Percentiles rank a stretch among this genome's conserved stretches.
phyloP scores from a whole-genome alignment of 1,140 invertebrate species.

The Acyrthosiphon pisum region DNA sequence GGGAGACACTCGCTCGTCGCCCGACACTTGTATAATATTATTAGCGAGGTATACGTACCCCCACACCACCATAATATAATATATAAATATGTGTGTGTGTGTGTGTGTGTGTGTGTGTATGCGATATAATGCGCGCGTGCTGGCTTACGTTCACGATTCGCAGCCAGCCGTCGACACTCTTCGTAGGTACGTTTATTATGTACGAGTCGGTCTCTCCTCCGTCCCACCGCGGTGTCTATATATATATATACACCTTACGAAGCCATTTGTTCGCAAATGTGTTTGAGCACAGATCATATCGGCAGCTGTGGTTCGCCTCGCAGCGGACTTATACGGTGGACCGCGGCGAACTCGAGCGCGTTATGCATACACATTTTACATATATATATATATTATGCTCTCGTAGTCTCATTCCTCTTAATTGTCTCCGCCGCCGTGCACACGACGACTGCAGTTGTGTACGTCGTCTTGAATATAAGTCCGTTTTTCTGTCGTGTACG shows the following conservation, averaged over 20 bases:
- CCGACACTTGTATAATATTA: background rate
- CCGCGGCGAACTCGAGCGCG: background rate
- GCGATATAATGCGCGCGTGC: background rate
- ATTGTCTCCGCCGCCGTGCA: background rate
- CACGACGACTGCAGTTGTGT: background rate
- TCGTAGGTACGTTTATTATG: background rate
- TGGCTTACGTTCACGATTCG: background rate
- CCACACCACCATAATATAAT: no score
- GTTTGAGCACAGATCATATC: background rate
- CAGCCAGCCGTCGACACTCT: background rate
- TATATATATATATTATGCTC: background rate
- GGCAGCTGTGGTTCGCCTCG: background rate
- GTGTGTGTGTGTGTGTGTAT: no score
- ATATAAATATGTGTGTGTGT: no score
- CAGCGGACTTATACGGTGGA: background rate
- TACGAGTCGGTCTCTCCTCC: background rate
- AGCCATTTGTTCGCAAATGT: conserved; percentile 6
- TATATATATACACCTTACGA: background rate
- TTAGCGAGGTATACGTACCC: background rate
- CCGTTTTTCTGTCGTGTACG: background rate
- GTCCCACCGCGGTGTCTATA: no score
- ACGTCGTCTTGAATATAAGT: background rate
- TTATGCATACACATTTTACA: background rate
- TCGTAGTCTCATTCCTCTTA: background rate
- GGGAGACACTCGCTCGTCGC: background rate